Evolutionary conservation across 1,140 invertebrate genomes (phyloP), one percentile per base, ranked within the genome.

Genomic region (Neodiprion virginianus): DNA sequence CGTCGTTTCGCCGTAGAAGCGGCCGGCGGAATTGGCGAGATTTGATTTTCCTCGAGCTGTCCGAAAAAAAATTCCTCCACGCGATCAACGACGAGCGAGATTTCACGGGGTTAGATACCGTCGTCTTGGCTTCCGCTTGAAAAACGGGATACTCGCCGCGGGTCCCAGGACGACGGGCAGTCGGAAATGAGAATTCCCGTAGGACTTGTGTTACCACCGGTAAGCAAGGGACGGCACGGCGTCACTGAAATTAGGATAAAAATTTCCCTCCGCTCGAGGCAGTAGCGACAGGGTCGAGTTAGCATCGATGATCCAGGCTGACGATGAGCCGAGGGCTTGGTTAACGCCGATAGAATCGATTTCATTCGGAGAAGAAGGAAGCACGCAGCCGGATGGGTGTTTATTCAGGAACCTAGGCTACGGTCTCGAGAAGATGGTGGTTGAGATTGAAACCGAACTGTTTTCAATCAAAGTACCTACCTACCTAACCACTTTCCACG

Each of bases 361-460:
- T 61, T n/a, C 53, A 61, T 69, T 69, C 67, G 7, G 67, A 69
- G 40, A 69, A 47, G 69, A 79, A 77, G 74, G 17, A 21, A 21
- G 17, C 17, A 21, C 17, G 76, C 79, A 84, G 80, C 79, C 81
- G 78, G 67, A 23, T 69, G 17, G 40, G 81, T 82, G 81, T 84
- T 84, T 84, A 84, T 83, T 84, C 80, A 83, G 75, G 79, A 76
- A 74, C 72, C 74, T 75, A 40, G 28, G 28, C 28, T 40, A 61
- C 66, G 72, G 67, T 74, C 73, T 40, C 53, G 70, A 80, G 79
- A 83, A 79, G 53, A 40, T 40, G 28, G 53, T 61, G 79, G 80
- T 71, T 71, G 75, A 79, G 81, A 83, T 79, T 84, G 80, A 79
- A 79, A 81, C 75, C 75, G 74, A 83, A 77, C 78, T 82, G 78